Conservation (phyloP, 1,140 invertebrate species). For the Papilio polyxenes region DNA sequence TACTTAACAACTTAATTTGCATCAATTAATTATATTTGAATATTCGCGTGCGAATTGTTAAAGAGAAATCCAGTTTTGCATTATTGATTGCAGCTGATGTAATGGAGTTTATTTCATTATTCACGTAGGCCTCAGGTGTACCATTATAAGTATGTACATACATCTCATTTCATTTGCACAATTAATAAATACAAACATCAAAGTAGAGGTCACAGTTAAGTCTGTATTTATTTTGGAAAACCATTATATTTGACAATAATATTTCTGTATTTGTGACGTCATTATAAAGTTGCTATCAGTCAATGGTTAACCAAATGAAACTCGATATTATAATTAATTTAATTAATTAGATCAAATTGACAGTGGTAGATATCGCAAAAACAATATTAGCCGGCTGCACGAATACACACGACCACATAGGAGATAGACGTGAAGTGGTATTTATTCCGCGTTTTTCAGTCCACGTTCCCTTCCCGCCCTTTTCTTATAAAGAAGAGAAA, state of each 20-base stretch:
- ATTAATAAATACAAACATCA: not conserved
- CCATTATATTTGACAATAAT: not conserved
- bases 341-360: too few relatives aligned
- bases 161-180: not conserved
- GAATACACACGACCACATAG: too few relatives aligned
- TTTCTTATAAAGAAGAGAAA: too few relatives aligned
- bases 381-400: too few relatives aligned
- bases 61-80: conserved; percentile 12
- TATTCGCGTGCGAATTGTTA: conserved; percentile 7
- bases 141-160: not conserved
- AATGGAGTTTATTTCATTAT: conserved; percentile 26
- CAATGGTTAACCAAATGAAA: not conserved
- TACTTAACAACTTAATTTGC: not conserved
- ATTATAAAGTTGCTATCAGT: not conserved
- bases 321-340: not conserved
- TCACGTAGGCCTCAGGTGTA: not conserved
- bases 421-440: too few relatives aligned
- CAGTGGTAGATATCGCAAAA: too few relatives aligned
- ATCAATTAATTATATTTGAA: not conserved
- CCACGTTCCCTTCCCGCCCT: too few relatives aligned
- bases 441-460: too few relatives aligned
- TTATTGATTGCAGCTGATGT: conserved; percentile 13
- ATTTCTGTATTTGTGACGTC: not conserved
- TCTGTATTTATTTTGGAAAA: not conserved
- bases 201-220: not conserved